Conservation (phyloP, 2,888 invertebrate species). For the Spilarctia lutea region DNA sequence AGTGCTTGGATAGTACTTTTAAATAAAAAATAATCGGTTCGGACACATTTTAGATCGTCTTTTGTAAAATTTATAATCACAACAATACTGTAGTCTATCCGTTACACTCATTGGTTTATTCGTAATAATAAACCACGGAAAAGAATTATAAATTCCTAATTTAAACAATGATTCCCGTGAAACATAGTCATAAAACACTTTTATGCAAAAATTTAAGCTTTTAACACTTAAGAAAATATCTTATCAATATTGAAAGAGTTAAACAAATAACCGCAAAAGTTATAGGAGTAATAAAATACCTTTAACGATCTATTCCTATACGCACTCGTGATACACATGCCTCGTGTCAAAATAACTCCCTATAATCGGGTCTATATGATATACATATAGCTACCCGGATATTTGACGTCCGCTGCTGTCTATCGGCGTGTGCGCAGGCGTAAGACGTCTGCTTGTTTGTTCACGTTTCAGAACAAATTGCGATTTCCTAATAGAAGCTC, state of each 20-base stretch:
- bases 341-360: slow-evolving; percentile 41
- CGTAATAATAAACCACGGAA: background rate
- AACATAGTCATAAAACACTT: background rate
- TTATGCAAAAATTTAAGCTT: slow-evolving; percentile 1
- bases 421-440: slow-evolving; percentile 20
- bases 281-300: slow-evolving; percentile 19
- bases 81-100: background rate
- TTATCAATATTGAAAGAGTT: background rate
- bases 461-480: slow-evolving; percentile 18
- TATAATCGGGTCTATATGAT: slow-evolving; percentile 37
- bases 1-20: background rate
- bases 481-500: slow-evolving; percentile 18
- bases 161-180: no score
- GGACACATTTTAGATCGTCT: background rate
- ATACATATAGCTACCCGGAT: slow-evolving; percentile 47
- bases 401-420: slow-evolving; percentile 41
- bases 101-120: background rate
- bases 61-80: background rate
- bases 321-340: slow-evolving; percentile 26
- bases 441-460: slow-evolving; percentile 28
- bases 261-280: slow-evolving; percentile 15
- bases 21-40: background rate
- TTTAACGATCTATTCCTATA: slow-evolving; percentile 21
- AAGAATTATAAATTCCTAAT: background rate
- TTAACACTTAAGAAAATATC: slow-evolving; percentile 7